Conservation (phyloP, 2,113 vertebrate genomes). For the Ia io region DNA sequence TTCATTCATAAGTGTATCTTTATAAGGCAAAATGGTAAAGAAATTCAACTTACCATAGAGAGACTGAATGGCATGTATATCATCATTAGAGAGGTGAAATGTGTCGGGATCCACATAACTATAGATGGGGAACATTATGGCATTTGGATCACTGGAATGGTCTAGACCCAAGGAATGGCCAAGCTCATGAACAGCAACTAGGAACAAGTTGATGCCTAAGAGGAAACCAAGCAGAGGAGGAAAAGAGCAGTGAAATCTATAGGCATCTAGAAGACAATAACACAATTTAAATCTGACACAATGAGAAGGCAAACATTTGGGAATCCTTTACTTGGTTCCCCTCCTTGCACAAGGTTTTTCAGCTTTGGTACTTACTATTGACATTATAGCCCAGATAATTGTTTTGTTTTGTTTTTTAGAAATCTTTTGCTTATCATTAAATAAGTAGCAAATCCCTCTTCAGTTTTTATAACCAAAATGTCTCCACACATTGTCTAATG, state of each 20-base stretch:
- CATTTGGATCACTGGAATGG: conserved; percentile 80
- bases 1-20: not conserved
- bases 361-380: not conserved
- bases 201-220: conserved; percentile 83
- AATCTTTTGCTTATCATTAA: not conserved
- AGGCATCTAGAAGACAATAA: not conserved
- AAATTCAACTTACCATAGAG: conserved; percentile 84
- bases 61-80: conserved; percentile 83
- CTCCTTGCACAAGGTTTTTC: not conserved
- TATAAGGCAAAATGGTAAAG: not conserved
- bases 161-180: conserved; percentile 88
- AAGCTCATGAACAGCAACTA: conserved; percentile 89
- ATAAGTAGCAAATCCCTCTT: not conserved
- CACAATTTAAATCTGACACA: not conserved
- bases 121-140: conserved; percentile 87
- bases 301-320: not conserved
- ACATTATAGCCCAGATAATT: not conserved
- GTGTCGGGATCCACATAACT: conserved; percentile 69
- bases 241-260: not conserved
- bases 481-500: not conserved
- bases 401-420: not conserved
- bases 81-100: conserved; percentile 83
- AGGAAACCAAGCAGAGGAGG: not conserved
- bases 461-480: not conserved
- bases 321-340: not conserved